Evolutionary conservation across 2,797 vertebrate genomes (phyloP).

Genomic region (Staurois parvus): DNA sequence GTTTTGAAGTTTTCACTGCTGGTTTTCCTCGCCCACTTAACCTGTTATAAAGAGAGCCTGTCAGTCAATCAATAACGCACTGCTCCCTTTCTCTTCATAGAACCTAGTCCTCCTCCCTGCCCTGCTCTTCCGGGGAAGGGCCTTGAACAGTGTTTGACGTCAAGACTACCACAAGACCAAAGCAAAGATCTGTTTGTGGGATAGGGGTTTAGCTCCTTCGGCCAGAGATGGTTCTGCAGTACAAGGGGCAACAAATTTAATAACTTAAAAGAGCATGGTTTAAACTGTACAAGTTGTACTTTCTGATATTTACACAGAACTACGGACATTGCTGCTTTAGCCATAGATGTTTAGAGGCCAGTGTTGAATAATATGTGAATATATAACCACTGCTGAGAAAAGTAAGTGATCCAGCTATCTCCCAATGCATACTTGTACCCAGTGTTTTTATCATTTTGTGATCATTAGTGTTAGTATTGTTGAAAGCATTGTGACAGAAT

Average conservation of each 20-base stretch:
- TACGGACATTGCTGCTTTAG: conserved; percentile 15
- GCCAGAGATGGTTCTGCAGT: not conserved
- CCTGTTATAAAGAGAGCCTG: conserved; percentile 17
- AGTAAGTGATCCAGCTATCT: conserved; percentile 19
- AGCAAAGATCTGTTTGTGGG: conserved; percentile 47
- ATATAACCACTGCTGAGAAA: conserved; percentile 7
- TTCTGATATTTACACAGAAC: conserved; percentile 5
- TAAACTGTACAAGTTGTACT: not conserved
- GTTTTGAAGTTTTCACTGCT: conserved; percentile 18
- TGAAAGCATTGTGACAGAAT: too few relatives aligned
- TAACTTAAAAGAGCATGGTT: not conserved
- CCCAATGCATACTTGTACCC: not conserved
- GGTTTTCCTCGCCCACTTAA: not conserved
- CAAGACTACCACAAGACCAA: conserved; percentile 51
- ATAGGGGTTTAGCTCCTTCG: conserved; percentile 19
- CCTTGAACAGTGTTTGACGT: conserved; percentile 43
- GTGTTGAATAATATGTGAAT: conserved; percentile 15
- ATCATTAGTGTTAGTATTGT: not conserved
- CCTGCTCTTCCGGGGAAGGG: conserved; percentile 48
- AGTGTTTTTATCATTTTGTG: conserved; percentile 1
- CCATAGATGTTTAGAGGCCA: not conserved
- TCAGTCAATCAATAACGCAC: conserved; percentile 40
- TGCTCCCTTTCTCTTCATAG: conserved; percentile 61
- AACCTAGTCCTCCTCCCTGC: conserved; percentile 52
- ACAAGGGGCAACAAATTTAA: not conserved